Evolutionary conservation across 2,888 invertebrate species (phyloP).

Genomic region (Platycheirus albimanus): DNA sequence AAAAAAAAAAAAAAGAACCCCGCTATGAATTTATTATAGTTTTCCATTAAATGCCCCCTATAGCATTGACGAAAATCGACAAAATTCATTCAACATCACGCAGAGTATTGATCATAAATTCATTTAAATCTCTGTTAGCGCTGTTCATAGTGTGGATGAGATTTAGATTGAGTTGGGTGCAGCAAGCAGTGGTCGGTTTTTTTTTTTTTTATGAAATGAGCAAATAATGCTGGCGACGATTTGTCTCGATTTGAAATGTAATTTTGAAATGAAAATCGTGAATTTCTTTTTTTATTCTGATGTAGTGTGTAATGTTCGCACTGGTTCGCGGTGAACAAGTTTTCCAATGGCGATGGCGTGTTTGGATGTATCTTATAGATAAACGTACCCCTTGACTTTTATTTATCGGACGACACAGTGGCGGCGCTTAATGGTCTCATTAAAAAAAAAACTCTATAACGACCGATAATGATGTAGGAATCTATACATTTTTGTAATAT

Average conservation of each 20-base stretch:
- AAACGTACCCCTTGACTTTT: neutral
- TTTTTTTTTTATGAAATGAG: neutral
- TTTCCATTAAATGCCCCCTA: too few relatives aligned
- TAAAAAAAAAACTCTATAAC: neutral
- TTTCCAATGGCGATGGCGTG: conserved; percentile 22
- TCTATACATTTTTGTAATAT: neutral
- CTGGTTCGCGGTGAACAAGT: conserved; percentile 27
- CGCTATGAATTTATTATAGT: conserved; percentile 10
- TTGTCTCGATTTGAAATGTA: conserved; percentile 48
- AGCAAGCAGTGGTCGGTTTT: neutral
- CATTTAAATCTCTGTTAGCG: conserved; percentile 5
- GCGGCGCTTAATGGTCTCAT: conserved; percentile 22
- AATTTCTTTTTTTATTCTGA: neutral
- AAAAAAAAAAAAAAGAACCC: too few relatives aligned
- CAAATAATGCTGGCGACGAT: conserved; percentile 8
- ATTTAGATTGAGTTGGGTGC: conserved; percentile 1
- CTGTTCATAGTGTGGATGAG: neutral
- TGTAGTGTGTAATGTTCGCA: neutral
- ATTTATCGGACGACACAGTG: neutral
- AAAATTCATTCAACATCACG: conserved; percentile 19
- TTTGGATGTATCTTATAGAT: neutral
- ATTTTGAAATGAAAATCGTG: neutral
- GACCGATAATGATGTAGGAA: neutral
- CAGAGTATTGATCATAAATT: conserved; percentile 11
- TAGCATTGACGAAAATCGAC: neutral